Evolutionary conservation across 2,888 invertebrate genomes (phyloP), one percentile per base, ranked within the genome.

Genomic region (Pristionchus entomophagus): DNA sequence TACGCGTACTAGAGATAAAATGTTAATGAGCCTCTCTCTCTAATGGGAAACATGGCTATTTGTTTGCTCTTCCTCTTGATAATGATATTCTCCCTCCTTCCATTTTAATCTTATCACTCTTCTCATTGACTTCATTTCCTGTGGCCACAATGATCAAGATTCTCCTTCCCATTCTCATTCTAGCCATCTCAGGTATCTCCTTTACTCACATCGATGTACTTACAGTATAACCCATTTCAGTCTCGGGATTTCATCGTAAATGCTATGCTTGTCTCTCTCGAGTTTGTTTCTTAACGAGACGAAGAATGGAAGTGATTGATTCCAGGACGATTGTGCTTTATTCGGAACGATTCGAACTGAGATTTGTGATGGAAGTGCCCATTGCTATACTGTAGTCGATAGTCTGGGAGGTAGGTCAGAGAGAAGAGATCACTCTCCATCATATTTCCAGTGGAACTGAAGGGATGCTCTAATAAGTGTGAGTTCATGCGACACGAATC

Each of bases 41-140:
- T 29, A 29, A 45, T 45, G 45, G 45, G 45, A 6, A 45, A 45
- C 45, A n/a, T 62, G 29, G n/a, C 56, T 56, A 26, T 56, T 32
- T 62, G 62, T 62, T 62, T 62, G 62, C 62, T n/a, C n/a, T 62
- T 62, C 62, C 62, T 17, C 62, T 32, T 26, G 22, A 62, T 62
- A 62, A 62, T 14, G 32, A 32, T 32, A 62, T 17, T 56, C 26
- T n/a, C 62, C 62, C 32, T 45, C 56, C 26, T 26, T 56, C 56
- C 56, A 56, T 56, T n/a, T 10, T 56, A 56, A 56, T 56, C 62
- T 62, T 62, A 62, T 62, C 62, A 62, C 32, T 62, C 56, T 56
- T n/a, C 32, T 62, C 62, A 10, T 62, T 62, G 62, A 62, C 32
- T 62, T 62, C 62, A 62, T 32, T 62, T 62, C 62, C 62, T 62